These are phyloP conservation scores for Heteractis magnifica DNA, from an alignment of 92 coral and sea anemone species.

Conservation along the genomic window DNA sequence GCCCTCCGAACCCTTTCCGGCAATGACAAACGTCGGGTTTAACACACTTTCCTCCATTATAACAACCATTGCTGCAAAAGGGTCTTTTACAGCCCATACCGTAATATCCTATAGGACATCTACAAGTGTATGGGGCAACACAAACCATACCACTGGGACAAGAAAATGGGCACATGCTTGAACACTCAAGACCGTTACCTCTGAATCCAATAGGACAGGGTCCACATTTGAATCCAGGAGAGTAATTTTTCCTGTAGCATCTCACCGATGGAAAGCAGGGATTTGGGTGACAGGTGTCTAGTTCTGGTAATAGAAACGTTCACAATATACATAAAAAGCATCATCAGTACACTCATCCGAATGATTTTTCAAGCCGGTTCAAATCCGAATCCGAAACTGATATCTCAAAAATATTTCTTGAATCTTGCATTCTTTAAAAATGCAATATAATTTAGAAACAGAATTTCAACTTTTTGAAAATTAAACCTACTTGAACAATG, in stretches of 20 bases:
- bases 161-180: constrained; percentile 48
- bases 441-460: neutral
- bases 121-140: constrained; percentile 61
- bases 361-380: no score
- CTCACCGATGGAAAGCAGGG: constrained; percentile 59
- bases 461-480: neutral
- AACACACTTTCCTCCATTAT: constrained; percentile 78
- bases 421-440: neutral
- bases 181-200: constrained; percentile 65
- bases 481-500: constrained; percentile 60
- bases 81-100: constrained; percentile 76
- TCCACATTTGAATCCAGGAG: constrained; percentile 56
- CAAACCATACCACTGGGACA: constrained; percentile 85
- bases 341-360: neutral
- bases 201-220: constrained; percentile 71
- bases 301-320: constrained; percentile 30
- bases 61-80: constrained; percentile 74
- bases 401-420: no score
- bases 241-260: constrained; percentile 38
- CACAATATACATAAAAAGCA: neutral
- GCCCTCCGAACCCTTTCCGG: constrained; percentile 65
- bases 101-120: constrained; percentile 76
- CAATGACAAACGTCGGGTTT: constrained; percentile 74
- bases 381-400: no score
- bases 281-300: constrained; percentile 46